Base-by-base conservation (phyloP, 1,140 invertebrate genomes). In the Magallana gigas region DNA sequence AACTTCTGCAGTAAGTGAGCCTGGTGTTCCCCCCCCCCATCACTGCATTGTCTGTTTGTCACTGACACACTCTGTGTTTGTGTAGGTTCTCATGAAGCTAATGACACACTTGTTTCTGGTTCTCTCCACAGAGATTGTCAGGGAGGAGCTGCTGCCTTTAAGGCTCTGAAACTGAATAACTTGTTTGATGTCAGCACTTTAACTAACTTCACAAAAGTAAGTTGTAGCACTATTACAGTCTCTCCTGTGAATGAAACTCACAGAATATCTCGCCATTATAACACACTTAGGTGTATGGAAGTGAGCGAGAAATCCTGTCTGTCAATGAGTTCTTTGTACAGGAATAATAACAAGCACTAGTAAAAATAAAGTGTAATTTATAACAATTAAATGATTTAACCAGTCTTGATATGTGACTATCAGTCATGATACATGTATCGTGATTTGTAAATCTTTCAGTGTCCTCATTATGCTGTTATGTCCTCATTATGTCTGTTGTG, bases 61-160 rank as follows among this genome's bases (percentile, higher is more conserved):
- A 23, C n/a, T 1, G 14, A 8, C 7, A 83, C 16, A 18, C 48
- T 5, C 36, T 48, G 3, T 48, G 3, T 48, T 48, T 48, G 36
- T 48, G 36, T 4, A 2, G 36, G 36, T 48, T 48, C 36, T 48
- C 5, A 48, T 48, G 36, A 48, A 48, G 36, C 36, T 57, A 71
- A 85, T 68, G 3, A n/a, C n/a, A 29, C 9, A 18, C 16, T 59
- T 16, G 14, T 57, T 81, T 29, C 12, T 36, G 18, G 18, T 56
- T 60, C 59, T 82, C 12, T 58, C 6, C 36, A 83, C 89, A 92
- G 91, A 29, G 90, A 90, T 76, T 92, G 91, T 87, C 84, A 88
- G 62, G 86, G 84, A 12, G 87, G 87, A 60, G 89, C 86, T 71
- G 83, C 90, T 57, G 85, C 87, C 8, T 92, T 88, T 59, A 81